phyloP scores from a whole-genome alignment of 2,797 vertebrate genomes.

The Pseudopleuronectes americanus region DNA sequence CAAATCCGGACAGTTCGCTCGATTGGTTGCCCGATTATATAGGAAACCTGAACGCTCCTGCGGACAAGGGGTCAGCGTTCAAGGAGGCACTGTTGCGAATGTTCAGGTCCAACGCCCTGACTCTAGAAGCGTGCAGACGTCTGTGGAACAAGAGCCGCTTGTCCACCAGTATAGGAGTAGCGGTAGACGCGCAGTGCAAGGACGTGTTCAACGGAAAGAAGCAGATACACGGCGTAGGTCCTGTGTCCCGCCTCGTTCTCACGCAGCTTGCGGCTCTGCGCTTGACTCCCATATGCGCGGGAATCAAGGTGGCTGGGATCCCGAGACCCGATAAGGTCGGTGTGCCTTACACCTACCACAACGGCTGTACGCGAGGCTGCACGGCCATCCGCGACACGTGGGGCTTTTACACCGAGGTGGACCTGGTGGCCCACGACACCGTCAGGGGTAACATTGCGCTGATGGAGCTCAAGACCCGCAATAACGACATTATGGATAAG shows the following conservation, averaged over 20 bases:
- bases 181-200: conserved; percentile 19
- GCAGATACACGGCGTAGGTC: fast-evolving
- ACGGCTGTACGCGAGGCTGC: not conserved
- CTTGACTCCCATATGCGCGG: conserved; percentile 1
- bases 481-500: not conserved
- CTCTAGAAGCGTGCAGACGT: fast-evolving
- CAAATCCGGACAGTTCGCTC: not conserved
- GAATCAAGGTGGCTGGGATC: not conserved
- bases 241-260: conserved; percentile 7
- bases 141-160: not conserved
- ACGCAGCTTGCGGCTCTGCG: not conserved
- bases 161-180: not conserved
- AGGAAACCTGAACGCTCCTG: not conserved
- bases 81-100: fast-evolving
- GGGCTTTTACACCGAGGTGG: conserved; percentile 21
- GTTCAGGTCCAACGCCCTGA: not conserved
- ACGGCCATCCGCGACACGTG: fast-evolving
- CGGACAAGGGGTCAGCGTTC: fast-evolving
- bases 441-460: not conserved
- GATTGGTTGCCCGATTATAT: not conserved
- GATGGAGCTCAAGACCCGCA: conserved; percentile 25
- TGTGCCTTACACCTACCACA: not conserved
- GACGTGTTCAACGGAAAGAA: conserved; percentile 14
- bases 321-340: not conserved
- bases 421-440: conserved; percentile 27